Base-by-base conservation (phyloP, 2,888 invertebrate genomes). In the Melolontha melolontha region DNA sequence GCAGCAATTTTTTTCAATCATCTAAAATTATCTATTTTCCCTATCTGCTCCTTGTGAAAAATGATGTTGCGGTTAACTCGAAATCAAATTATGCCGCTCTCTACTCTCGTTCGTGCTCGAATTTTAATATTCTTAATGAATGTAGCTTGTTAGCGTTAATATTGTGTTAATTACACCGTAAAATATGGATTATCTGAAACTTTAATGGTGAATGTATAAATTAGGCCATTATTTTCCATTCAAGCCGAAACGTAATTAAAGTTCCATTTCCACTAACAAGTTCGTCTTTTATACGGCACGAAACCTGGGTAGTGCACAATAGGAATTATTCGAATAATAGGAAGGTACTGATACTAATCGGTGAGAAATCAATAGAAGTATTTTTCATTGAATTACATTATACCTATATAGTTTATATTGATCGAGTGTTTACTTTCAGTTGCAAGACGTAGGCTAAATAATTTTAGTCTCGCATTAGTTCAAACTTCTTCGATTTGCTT, bases 161-260 rank as follows among this genome's bases (percentile, higher is more conserved):
- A 42, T 57, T 57, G 22, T 22, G 42, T 42, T 57, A 57, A 57
- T 57, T 44, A 55, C 41, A 10, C 42, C 42, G 42, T 57, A 42
- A 42, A 57, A 57, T 57, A 42, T 57, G 57, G 57, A 57, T 57
- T 22, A 57, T 42, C 55, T 12, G 57, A 57, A 57, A 57, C 57
- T 57, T 42, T 57, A 57, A 42, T 12, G 22, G 57, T 5, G 42
- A 42, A 57, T 57, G 42, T 57, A 57, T 42, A 57, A 57, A 57
- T 57, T 42, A 16, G 27, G 27, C 57, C 57, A 57, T 57, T 57
- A 57, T 42, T 57, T 42, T 42, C 41, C 42, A 57, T 12, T 57
- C 27, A 57, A 42, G 12, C 40, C 22, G 29, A 16, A 57, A 57
- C 57, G 44, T 12, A 57, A 57, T 57, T 57, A 57, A 57, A 27